phyloP scores from a whole-genome alignment of 2,113 vertebrate genomes.

The Pterocles orientalis region DNA sequence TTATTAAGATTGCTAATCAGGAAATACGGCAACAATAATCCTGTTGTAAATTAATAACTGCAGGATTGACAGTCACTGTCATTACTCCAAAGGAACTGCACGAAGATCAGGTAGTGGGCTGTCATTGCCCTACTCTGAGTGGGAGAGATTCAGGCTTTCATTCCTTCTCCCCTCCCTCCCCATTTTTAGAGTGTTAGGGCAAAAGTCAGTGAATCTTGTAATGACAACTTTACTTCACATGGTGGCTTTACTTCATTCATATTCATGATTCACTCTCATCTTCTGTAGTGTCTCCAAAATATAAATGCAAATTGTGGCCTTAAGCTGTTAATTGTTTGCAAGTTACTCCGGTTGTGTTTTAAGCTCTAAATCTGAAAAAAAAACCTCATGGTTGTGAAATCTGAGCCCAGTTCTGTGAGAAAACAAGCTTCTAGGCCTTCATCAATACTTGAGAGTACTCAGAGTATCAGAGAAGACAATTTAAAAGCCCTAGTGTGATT shows the following conservation, averaged over 20 bases:
- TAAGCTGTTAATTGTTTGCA: neutral
- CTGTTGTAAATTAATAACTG: neutral
- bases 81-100: neutral
- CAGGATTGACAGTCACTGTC: neutral
- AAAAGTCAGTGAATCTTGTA: neutral
- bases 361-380: neutral
- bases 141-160: slow-evolving; percentile 16
- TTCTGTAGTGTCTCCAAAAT: neutral
- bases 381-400: neutral
- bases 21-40: neutral
- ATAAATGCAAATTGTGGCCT: neutral
- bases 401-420: neutral
- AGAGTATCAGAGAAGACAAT: neutral
- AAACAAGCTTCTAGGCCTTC: neutral
- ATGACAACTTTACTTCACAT: neutral
- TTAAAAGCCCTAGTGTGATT: neutral
- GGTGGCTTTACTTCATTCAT: neutral
- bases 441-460: neutral
- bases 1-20: neutral
- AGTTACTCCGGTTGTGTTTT: neutral
- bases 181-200: neutral
- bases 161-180: neutral
- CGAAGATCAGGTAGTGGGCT: neutral
- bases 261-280: neutral
- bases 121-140: slow-evolving; percentile 31